A percentile compares a stretch with the other conserved stretches of the same genome.
These are phyloP conservation scores for Drosophila koepferae DNA, from an alignment of 2,888 invertebrate genomes.

Conservation along the genomic window DNA sequence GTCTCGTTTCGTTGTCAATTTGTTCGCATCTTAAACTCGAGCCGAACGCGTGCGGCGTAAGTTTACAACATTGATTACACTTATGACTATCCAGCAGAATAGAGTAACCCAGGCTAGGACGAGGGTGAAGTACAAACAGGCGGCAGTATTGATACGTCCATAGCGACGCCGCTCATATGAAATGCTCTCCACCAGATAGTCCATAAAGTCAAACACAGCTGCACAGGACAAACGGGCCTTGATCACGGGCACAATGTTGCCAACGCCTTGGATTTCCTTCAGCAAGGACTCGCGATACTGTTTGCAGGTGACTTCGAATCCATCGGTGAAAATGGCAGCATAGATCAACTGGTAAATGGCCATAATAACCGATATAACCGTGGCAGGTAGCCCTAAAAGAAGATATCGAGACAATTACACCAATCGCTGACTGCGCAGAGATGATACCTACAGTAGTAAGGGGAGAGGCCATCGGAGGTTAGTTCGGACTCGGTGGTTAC, in stretches of 20 bases:
- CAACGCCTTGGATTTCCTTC: slow-evolving; percentile 85
- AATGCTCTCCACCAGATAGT: slow-evolving; percentile 90
- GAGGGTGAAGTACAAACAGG: slow-evolving; percentile 89
- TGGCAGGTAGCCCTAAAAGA: slow-evolving; percentile 87
- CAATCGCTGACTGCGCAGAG: not conserved
- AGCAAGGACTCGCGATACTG: slow-evolving; percentile 90
- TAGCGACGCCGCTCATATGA: slow-evolving; percentile 88
- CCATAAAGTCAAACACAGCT: slow-evolving; percentile 93
- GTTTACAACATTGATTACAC: slow-evolving; percentile 86
- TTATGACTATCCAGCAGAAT: slow-evolving; percentile 86
- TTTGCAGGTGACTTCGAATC: slow-evolving; percentile 91
- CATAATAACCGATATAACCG: slow-evolving; percentile 88
- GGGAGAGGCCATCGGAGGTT: slow-evolving; percentile 87
- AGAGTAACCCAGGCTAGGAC: slow-evolving; percentile 88
- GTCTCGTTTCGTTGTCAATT: slow-evolving; percentile 19
- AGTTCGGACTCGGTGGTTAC: slow-evolving; percentile 88
- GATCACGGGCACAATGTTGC: slow-evolving; percentile 84
- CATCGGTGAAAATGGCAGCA: slow-evolving; percentile 89
- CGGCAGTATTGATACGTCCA: slow-evolving; percentile 90
- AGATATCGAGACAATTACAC: not conserved
- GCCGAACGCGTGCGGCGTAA: slow-evolving; percentile 83
- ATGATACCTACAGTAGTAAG: slow-evolving; percentile 87
- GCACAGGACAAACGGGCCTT: slow-evolving; percentile 89
- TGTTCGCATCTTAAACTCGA: slow-evolving; percentile 69
- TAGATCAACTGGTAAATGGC: slow-evolving; percentile 89